Evolutionary conservation across 2,888 invertebrate species (phyloP).

Genomic region (Meiosimyza decipiens): DNA sequence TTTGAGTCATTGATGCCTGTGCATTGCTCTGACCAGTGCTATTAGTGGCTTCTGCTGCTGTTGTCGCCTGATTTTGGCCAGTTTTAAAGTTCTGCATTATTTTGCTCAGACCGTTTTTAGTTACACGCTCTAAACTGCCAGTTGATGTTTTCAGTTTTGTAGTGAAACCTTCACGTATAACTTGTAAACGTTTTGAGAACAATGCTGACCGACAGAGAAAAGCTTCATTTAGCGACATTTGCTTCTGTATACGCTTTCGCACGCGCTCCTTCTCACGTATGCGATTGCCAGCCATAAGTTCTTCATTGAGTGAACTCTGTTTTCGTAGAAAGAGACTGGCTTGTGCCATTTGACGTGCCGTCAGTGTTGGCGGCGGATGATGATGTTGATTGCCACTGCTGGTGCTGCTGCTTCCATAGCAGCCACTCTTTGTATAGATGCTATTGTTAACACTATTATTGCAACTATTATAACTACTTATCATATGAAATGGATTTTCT

Average conservation of each 20-base stretch:
- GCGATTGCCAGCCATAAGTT: conserved; percentile 87
- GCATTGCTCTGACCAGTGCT: conserved; percentile 32
- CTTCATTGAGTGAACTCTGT: conserved; percentile 89
- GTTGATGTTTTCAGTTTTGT: conserved; percentile 86
- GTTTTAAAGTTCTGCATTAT: conserved; percentile 81
- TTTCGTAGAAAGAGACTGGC: conserved; percentile 68
- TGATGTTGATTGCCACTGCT: conserved; percentile 13
- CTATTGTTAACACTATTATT: conserved; percentile 56
- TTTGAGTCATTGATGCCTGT: conserved; percentile 35
- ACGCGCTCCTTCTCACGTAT: conserved; percentile 84
- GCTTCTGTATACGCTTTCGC: conserved; percentile 86
- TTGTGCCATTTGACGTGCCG: conserved; percentile 44
- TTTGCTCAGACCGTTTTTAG: conserved; percentile 83
- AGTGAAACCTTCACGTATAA: conserved; percentile 76
- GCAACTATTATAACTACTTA: conserved; percentile 57
- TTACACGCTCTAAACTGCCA: conserved; percentile 85
- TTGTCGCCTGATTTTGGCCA: neutral
- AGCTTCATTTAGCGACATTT: conserved; percentile 89
- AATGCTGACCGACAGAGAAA: conserved; percentile 73
- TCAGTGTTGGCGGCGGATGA: conserved; percentile 33
- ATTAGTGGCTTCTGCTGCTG: conserved; percentile 15
- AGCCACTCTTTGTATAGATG: conserved; percentile 47
- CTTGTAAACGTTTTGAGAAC: conserved; percentile 64
- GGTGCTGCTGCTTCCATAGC: conserved; percentile 36
- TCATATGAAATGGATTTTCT: conserved; percentile 58